phyloP scores from a whole-genome alignment of 2,113 vertebrate genomes.

The Sminthopsis crassicaudata region DNA sequence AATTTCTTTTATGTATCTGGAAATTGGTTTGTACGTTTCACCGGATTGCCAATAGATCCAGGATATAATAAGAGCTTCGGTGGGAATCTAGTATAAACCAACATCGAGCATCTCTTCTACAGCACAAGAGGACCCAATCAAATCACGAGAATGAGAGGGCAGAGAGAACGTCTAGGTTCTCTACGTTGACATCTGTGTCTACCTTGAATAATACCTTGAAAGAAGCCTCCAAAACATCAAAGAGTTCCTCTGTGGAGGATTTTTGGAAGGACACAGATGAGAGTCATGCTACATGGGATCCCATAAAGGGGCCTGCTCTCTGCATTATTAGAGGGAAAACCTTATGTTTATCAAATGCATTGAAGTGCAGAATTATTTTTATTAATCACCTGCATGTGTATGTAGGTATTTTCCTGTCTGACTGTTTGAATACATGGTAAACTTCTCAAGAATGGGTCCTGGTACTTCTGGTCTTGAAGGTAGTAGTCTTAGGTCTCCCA shows the following conservation, averaged over 20 bases:
- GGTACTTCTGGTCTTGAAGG: not conserved
- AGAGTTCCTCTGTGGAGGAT: not conserved
- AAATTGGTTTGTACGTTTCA: not conserved
- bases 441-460: not conserved
- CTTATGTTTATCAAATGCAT: not conserved
- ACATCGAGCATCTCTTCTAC: not conserved
- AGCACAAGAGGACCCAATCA: not conserved
- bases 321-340: not conserved
- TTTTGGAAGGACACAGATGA: not conserved
- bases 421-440: not conserved
- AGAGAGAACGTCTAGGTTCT: not conserved
- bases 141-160: not conserved
- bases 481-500: not conserved
- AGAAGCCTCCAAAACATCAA: not conserved
- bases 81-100: not conserved
- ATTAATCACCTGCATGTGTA: not conserved
- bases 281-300: not conserved
- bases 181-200: not conserved
- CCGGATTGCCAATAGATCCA: not conserved
- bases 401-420: not conserved
- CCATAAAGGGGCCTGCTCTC: not conserved
- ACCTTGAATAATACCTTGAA: not conserved
- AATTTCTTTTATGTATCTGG: not conserved
- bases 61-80: not conserved
- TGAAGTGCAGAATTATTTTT: not conserved